A percentile compares a stretch with the other conserved stretches of the same genome.
phyloP scores from a whole-genome alignment of 2,797 vertebrate genomes.

The Enteromius afrohamiltoni region DNA sequence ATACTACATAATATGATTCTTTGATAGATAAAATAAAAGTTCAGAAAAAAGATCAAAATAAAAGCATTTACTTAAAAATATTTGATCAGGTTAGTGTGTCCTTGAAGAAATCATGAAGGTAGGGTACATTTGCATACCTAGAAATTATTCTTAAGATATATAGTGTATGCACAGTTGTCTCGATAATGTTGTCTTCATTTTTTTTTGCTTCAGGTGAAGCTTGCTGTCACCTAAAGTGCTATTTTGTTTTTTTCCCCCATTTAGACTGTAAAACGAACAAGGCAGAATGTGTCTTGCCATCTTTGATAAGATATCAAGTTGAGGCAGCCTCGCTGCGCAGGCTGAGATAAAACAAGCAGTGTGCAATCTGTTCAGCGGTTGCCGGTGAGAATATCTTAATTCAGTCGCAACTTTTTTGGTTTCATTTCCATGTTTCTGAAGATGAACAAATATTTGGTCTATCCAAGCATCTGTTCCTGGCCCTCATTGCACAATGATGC shows the following conservation, averaged over 20 bases:
- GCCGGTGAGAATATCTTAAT: conserved; percentile 16
- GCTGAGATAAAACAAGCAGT: conserved; percentile 10
- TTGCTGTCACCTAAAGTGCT: conserved; percentile 5
- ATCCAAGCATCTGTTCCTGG: conserved; percentile 33
- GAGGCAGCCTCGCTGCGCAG: background rate
- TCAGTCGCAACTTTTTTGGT: conserved; percentile 23
- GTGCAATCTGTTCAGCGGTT: conserved; percentile 11
- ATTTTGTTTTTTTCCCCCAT: background rate
- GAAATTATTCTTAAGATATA: background rate
- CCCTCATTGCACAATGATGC: conserved; percentile 10
- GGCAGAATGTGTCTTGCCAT: conserved; percentile 15
- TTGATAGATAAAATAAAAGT: background rate
- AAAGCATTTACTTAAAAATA: background rate
- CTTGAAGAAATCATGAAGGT: background rate
- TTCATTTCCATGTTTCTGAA: conserved; percentile 38
- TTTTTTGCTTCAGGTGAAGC: background rate
- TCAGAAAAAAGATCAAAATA: background rate
- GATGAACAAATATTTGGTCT: conserved; percentile 39
- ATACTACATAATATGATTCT: background rate
- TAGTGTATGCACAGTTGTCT: background rate
- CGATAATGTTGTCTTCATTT: conserved; percentile 2
- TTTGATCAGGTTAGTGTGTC: background rate
- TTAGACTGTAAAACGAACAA: conserved; percentile 14
- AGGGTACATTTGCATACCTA: background rate
- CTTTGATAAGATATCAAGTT: conserved; percentile 35